phyloP scores from a whole-genome alignment of 2,113 vertebrate species.

The Proteles cristata region DNA sequence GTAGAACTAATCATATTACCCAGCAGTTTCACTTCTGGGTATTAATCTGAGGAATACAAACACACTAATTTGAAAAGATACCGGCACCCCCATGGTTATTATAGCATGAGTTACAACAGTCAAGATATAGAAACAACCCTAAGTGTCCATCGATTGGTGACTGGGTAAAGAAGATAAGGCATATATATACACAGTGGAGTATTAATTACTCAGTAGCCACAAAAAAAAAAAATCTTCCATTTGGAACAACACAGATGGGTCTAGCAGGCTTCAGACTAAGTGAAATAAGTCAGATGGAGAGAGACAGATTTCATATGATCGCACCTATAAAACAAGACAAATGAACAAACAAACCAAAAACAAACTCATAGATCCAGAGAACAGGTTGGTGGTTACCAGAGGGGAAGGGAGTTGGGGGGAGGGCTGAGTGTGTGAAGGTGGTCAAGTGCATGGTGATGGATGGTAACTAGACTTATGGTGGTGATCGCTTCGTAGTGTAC shows the following conservation, averaged over 20 bases:
- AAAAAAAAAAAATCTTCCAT: not conserved
- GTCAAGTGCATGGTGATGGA: accelerated
- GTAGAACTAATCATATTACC: not conserved
- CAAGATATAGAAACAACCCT: not conserved
- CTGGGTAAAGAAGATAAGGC: not conserved
- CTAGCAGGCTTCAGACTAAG: not conserved
- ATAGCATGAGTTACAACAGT: not conserved
- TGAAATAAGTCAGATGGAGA: not conserved
- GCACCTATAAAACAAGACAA: not conserved
- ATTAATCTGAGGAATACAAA: not conserved
- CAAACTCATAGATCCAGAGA: not conserved
- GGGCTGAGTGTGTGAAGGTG: not conserved
- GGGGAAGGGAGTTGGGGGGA: not conserved
- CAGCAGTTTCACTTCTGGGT: not conserved
- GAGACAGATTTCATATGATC: not conserved
- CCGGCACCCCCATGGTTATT: not conserved
- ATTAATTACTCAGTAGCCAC: not conserved
- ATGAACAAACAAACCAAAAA: not conserved
- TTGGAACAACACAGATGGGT: not conserved
- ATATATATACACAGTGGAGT: not conserved
- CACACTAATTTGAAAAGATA: not conserved
- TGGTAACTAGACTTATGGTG: not conserved
- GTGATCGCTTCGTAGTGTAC: not conserved
- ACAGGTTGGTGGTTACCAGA: not conserved
- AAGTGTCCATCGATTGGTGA: not conserved